phyloP scores from a whole-genome alignment of 2,113 vertebrate genomes.

The Balaeniceps rex region DNA sequence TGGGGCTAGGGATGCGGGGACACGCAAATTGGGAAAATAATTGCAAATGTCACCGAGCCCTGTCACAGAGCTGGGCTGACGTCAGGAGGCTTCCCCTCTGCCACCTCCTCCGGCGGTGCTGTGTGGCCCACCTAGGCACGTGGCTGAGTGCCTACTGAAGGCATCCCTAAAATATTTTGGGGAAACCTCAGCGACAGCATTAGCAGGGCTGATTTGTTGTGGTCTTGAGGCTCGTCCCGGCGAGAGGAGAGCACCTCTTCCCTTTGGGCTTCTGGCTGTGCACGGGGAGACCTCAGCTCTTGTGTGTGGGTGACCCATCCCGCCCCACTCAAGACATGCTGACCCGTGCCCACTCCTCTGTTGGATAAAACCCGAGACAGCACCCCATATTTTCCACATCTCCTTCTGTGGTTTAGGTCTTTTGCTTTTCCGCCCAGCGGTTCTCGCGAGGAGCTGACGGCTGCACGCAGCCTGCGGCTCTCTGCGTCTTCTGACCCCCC shows the following conservation, averaged over 20 bases:
- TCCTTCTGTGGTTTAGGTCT: neutral
- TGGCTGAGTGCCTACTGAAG: neutral
- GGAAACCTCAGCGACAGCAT: neutral
- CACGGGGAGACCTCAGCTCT: neutral
- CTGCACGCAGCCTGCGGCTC: neutral
- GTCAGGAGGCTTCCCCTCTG: neutral
- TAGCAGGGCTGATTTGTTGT: neutral
- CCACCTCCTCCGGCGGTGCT: neutral
- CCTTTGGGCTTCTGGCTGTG: neutral
- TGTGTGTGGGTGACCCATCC: neutral
- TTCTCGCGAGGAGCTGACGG: neutral
- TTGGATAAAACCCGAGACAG: neutral
- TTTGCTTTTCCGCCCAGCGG: fast-evolving
- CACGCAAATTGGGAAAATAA: neutral
- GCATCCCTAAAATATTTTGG: neutral
- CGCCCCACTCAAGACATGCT: neutral
- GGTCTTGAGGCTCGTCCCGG: neutral
- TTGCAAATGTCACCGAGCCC: neutral
- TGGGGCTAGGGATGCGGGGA: neutral
- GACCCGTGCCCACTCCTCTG: fast-evolving
- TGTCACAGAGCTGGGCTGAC: neutral
- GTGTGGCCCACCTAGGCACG: neutral
- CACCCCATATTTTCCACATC: neutral
- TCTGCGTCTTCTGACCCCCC: neutral
- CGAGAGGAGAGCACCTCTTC: neutral